phyloP scores from a whole-genome alignment of 2,888 invertebrate genomes.

The Eilema depressum region DNA sequence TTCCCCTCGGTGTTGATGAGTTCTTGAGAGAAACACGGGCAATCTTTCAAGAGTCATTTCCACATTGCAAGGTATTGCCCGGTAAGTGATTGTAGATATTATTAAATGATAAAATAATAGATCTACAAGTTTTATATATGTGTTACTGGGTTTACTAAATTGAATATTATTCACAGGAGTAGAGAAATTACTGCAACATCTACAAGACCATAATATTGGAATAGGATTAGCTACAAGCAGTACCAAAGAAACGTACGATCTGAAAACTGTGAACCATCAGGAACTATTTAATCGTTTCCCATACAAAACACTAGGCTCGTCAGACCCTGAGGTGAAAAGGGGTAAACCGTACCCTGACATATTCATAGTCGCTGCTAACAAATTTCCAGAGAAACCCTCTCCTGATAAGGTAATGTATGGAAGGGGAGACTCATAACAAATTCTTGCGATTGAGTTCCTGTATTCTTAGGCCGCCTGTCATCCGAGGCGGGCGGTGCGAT shows the following conservation, averaged over 20 bases:
- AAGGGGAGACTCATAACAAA: too few species aligned
- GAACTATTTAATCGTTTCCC: constrained; percentile 89
- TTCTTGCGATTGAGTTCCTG: too few species aligned
- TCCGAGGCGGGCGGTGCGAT: too few species aligned
- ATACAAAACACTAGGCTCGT: constrained; percentile 92
- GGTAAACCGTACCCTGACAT: constrained; percentile 97
- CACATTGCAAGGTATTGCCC: constrained; percentile 89
- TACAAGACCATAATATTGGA: constrained; percentile 90
- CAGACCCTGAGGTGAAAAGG: constrained; percentile 93
- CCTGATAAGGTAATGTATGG: constrained; percentile 80
- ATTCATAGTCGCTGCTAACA: constrained; percentile 91
- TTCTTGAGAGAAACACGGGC: constrained; percentile 87
- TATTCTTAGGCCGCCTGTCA: too few species aligned
- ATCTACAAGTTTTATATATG: not conserved
- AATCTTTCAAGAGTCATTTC: constrained; percentile 87
- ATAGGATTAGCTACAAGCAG: constrained; percentile 96
- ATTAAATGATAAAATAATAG: not conserved
- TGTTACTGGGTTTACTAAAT: not conserved
- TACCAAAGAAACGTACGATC: constrained; percentile 89
- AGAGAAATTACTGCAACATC: constrained; percentile 90
- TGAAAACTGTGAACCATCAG: constrained; percentile 90
- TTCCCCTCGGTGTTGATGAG: constrained; percentile 90
- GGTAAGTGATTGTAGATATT: constrained; percentile 79
- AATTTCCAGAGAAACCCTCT: constrained; percentile 90
- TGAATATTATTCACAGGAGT: constrained; percentile 87